phyloP scores from a whole-genome alignment of 1,140 invertebrate species.

The Bombus confusus region DNA sequence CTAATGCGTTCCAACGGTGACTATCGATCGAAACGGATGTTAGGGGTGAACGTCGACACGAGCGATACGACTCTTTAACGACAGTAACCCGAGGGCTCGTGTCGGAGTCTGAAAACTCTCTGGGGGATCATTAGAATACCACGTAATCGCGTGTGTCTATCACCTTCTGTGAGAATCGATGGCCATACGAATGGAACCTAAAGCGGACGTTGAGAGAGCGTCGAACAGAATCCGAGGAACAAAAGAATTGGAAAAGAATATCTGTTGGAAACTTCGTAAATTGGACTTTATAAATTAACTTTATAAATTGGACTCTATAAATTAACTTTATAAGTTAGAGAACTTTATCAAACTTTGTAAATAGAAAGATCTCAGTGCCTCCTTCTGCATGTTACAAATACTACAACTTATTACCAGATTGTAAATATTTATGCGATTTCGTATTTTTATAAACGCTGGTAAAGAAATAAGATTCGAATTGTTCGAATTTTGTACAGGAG shows the following conservation, averaged over 20 bases:
- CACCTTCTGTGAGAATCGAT: constrained; percentile 59
- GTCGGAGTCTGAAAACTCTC: constrained; percentile 62
- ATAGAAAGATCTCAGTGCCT: neutral
- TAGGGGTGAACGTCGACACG: constrained; percentile 43
- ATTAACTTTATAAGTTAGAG: neutral
- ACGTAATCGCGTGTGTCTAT: constrained; percentile 62
- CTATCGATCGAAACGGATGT: constrained; percentile 46
- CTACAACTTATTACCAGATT: too few relatives aligned
- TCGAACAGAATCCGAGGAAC: neutral
- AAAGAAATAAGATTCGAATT: too few relatives aligned
- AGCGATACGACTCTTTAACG: constrained; percentile 58
- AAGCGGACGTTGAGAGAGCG: constrained; percentile 23
- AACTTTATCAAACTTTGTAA: neutral
- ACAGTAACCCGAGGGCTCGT: constrained; percentile 54
- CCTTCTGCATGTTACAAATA: too few relatives aligned
- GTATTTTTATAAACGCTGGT: too few relatives aligned
- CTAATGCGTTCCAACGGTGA: constrained; percentile 2
- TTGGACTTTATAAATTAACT: too few relatives aligned
- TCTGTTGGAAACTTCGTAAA: neutral
- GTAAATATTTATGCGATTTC: too few relatives aligned
- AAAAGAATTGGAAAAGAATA: neutral
- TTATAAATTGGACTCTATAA: too few relatives aligned
- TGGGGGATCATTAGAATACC: constrained; percentile 63
- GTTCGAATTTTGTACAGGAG: too few relatives aligned
- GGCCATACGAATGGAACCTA: constrained; percentile 31